A percentile compares a stretch with the other conserved stretches of the same genome.
These are phyloP conservation scores for Drosophila maculinotata DNA, from an alignment of 2,888 invertebrate genomes.

Conservation along the genomic window DNA sequence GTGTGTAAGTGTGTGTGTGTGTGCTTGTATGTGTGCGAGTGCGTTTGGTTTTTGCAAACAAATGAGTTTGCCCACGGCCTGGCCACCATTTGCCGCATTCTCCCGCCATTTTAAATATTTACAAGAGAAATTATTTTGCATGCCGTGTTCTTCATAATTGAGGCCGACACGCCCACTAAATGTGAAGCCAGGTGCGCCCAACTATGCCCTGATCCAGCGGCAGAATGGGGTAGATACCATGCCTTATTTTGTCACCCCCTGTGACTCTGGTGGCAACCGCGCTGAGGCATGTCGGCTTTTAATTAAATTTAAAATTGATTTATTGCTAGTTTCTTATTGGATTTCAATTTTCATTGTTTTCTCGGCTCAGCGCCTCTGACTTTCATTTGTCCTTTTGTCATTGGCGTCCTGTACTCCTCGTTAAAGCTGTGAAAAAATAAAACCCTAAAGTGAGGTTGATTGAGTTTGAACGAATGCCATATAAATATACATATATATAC, in stretches of 20 bases:
- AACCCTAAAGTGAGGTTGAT: constrained; percentile 23
- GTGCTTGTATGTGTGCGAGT: no score
- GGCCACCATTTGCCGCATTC: constrained; percentile 5
- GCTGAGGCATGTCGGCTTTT: constrained; percentile 55
- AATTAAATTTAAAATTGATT: constrained; percentile 75
- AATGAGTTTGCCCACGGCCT: constrained; percentile 59
- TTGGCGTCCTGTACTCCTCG: constrained; percentile 8
- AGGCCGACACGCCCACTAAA: constrained; percentile 47
- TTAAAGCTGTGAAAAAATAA: constrained; percentile 2
- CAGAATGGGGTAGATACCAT: no score
- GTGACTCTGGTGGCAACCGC: constrained; percentile 19
- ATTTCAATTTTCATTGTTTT: constrained; percentile 48
- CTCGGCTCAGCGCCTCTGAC: constrained; percentile 40
- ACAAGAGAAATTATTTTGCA: constrained; percentile 67
- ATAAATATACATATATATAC: no score
- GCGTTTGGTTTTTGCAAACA: constrained; percentile 67
- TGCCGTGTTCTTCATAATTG: constrained; percentile 45
- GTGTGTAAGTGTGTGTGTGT: constrained; percentile 17
- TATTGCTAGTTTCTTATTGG: constrained; percentile 63
- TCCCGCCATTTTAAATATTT: constrained; percentile 68
- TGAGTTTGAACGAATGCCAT: no score
- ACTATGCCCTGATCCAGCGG: not conserved
- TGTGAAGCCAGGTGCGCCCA: constrained; percentile 51
- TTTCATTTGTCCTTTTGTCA: constrained; percentile 63
- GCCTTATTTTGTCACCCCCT: not conserved